A percentile compares a stretch with the other conserved stretches of the same genome.
These are phyloP conservation scores for Standfussiana lucernea DNA, from an alignment of 2,888 invertebrate genomes.

Conservation along the genomic window DNA sequence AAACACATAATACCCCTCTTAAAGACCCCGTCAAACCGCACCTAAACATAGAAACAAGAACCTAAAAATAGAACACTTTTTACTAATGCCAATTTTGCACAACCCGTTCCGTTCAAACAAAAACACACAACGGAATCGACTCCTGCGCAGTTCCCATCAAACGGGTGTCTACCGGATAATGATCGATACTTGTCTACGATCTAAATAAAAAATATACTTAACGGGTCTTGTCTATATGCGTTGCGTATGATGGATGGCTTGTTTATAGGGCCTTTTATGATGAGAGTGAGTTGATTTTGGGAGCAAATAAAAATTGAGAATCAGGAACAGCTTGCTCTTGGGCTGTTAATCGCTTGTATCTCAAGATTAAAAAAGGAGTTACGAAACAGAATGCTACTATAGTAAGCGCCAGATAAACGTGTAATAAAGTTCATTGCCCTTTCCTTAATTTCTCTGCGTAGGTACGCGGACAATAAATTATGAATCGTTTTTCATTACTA, in stretches of 20 bases:
- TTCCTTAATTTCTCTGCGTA: too few species aligned
- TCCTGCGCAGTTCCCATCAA: slow-evolving; percentile 72
- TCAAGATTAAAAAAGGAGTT: background rate
- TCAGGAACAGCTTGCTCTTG: background rate
- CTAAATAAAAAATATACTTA: slow-evolving; percentile 67
- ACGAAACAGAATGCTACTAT: background rate
- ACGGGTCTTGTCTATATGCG: slow-evolving; percentile 42
- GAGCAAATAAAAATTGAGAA: background rate
- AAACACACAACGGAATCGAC: slow-evolving; percentile 58
- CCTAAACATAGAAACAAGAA: slow-evolving; percentile 29
- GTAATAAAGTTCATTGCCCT: too few species aligned
- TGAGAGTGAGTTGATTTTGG: background rate
- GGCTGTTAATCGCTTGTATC: background rate
- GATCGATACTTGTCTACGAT: slow-evolving; percentile 67
- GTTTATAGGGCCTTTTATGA: slow-evolving; percentile 9
- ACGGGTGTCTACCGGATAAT: slow-evolving; percentile 72
- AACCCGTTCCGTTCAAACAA: slow-evolving; percentile 53
- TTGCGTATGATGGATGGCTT: slow-evolving; percentile 33
- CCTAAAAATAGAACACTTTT: slow-evolving; percentile 53
- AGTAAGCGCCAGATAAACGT: too few species aligned
- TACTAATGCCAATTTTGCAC: slow-evolving; percentile 58
- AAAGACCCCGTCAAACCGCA: background rate
- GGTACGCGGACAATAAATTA: too few species aligned
- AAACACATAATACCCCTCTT: background rate
- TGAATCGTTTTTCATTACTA: too few species aligned